Percentiles rank a stretch among this genome's conserved stretches.
phyloP scores from a whole-genome alignment of 2,888 invertebrate species.

The Oscheius sp. region DNA sequence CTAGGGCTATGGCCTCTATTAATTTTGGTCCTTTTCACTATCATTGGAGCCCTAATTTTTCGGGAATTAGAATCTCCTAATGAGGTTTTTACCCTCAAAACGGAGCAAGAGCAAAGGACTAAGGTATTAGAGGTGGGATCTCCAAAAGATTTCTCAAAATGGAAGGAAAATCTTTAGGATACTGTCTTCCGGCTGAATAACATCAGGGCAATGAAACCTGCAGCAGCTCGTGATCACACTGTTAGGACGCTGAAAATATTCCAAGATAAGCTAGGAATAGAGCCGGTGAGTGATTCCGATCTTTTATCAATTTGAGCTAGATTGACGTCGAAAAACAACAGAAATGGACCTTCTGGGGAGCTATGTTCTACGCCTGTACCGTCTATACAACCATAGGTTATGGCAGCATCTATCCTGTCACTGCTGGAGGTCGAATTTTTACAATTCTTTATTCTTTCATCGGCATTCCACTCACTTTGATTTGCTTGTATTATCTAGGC shows the following conservation, averaged over 20 bases:
- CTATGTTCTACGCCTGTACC: conserved; percentile 67
- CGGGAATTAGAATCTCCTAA: conserved; percentile 62
- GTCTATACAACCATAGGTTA: conserved; percentile 74
- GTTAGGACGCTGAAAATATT: conserved; percentile 53
- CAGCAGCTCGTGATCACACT: conserved; percentile 64
- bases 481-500: conserved; percentile 63
- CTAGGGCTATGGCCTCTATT: conserved; percentile 52
- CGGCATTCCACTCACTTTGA: conserved; percentile 67
- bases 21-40: conserved; percentile 55
- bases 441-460: conserved; percentile 67
- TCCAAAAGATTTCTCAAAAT: too few relatives aligned
- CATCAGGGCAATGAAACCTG: conserved; percentile 56
- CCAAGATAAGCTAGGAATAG: conserved; percentile 59
- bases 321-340: conserved; percentile 49
- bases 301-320: conserved; percentile 16
- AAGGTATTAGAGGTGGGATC: conserved; percentile 55
- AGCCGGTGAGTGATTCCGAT: conserved; percentile 18
- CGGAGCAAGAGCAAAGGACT: conserved; percentile 54
- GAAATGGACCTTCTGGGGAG: conserved; percentile 61
- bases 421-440: conserved; percentile 58
- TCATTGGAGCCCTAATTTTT: conserved; percentile 62
- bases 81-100: conserved; percentile 56
- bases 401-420: conserved; percentile 65
- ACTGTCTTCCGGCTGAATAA: conserved; percentile 62
- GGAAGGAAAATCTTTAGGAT: conserved; percentile 49